Evolutionary conservation across 1,140 invertebrate genomes (phyloP).

Genomic region (Drosophila sp.): DNA sequence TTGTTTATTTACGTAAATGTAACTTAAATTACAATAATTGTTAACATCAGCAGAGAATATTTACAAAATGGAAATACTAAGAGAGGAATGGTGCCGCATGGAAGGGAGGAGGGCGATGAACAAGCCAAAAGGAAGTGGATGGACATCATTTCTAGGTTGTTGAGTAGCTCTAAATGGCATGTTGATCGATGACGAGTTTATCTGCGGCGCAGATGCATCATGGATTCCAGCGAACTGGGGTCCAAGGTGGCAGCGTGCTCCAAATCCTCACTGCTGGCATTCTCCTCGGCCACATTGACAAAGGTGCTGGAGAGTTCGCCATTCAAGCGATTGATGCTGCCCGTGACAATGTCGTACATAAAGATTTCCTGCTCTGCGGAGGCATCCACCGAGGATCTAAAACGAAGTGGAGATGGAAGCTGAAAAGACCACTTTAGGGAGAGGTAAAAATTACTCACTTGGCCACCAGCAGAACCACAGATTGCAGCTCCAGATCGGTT

Average conservation of each 20-base stretch:
- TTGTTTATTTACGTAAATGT: constrained; percentile 74
- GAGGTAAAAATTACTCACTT: constrained; percentile 85
- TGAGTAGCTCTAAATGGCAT: constrained; percentile 73
- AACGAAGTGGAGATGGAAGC: neutral
- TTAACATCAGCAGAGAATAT: constrained; percentile 73
- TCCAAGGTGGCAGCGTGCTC: constrained; percentile 86
- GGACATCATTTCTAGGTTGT: constrained; percentile 51
- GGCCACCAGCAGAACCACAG: constrained; percentile 90
- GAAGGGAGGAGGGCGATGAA: constrained; percentile 13
- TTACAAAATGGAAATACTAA: constrained; percentile 80
- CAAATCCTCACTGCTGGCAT: constrained; percentile 88
- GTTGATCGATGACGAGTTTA: constrained; percentile 45
- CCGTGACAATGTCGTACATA: constrained; percentile 91
- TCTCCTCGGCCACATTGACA: constrained; percentile 92
- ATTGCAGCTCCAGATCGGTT: constrained; percentile 88
- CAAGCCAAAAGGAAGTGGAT: constrained; percentile 20
- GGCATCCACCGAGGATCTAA: constrained; percentile 51
- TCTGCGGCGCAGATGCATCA: constrained; percentile 80
- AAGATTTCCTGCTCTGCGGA: constrained; percentile 89
- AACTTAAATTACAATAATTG: constrained; percentile 76
- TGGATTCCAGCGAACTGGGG: constrained; percentile 83
- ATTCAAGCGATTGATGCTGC: constrained; percentile 87
- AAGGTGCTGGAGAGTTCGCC: constrained; percentile 91
- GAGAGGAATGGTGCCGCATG: constrained; percentile 59
- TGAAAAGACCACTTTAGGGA: neutral